A percentile compares a stretch with the other conserved stretches of the same genome.
Evolutionary conservation across 2,113 vertebrate genomes (phyloP).

Genomic region (Notiomystis cincta): DNA sequence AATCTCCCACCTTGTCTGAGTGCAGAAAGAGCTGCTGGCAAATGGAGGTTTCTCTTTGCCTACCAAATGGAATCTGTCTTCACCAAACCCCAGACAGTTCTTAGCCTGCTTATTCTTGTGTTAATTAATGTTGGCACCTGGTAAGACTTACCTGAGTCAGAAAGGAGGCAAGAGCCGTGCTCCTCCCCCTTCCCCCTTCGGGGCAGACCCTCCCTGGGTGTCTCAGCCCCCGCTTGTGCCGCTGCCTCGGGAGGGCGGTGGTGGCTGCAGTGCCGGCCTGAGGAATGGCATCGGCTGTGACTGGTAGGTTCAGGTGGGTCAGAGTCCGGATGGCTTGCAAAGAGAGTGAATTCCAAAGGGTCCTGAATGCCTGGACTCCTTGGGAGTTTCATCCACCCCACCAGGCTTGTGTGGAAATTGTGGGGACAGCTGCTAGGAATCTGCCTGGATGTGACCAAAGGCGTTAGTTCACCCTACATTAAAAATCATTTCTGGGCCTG

Average conservation of each 20-base stretch:
- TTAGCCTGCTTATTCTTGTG: background rate
- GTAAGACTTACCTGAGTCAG: background rate
- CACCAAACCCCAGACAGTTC: background rate
- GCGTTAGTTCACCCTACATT: background rate
- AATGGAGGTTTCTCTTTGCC: background rate
- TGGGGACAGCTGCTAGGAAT: background rate
- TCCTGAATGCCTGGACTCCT: background rate
- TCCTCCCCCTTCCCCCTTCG: background rate
- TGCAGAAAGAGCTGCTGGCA: background rate
- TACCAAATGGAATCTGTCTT: background rate
- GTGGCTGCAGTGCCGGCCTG: background rate
- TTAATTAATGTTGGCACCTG: background rate
- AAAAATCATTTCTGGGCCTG: constrained; percentile 9
- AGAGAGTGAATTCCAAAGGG: background rate
- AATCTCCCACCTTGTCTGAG: background rate
- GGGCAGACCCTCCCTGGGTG: background rate
- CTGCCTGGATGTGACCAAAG: background rate
- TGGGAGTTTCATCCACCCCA: background rate
- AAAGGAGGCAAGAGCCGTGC: background rate
- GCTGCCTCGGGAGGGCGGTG: background rate
- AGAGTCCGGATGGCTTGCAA: background rate
- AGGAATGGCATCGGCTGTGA: background rate
- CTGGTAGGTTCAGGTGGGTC: background rate
- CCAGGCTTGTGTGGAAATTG: background rate
- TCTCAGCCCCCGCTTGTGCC: background rate